Conservation (phyloP, 2,113 vertebrate species). For the Hydrochoerus hydrochaeris region DNA sequence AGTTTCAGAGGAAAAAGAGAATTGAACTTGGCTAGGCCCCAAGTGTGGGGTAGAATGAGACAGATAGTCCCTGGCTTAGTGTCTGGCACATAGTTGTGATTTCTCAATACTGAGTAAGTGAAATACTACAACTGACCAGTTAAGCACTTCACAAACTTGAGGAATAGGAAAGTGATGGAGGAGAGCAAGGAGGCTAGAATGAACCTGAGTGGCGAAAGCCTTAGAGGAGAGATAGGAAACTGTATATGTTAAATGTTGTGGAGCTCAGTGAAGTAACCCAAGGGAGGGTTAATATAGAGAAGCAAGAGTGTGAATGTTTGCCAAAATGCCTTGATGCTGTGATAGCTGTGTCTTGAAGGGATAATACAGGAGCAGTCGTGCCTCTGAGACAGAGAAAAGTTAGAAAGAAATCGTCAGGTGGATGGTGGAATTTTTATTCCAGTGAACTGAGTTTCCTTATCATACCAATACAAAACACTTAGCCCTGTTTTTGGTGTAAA, state of each 20-base stretch:
- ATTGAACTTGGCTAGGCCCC: neutral
- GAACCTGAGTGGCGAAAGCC: neutral
- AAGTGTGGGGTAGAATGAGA: neutral
- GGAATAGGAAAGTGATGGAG: neutral
- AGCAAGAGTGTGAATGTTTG: neutral
- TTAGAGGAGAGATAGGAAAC: neutral
- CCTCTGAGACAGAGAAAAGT: neutral
- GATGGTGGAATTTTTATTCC: neutral
- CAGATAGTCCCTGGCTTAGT: neutral
- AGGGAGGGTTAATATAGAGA: neutral
- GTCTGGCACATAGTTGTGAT: neutral
- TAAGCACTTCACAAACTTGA: neutral
- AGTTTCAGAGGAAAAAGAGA: neutral
- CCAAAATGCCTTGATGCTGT: neutral
- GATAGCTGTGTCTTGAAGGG: neutral
- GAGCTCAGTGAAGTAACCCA: neutral
- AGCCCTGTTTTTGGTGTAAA: neutral
- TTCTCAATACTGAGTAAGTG: neutral
- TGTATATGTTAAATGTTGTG: neutral
- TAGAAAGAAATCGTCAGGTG: neutral
- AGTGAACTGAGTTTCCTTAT: neutral
- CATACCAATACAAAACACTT: neutral
- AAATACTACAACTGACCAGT: neutral
- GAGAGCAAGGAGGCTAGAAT: neutral
- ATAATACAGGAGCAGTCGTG: neutral